These are phyloP conservation scores for Melipona beecheii DNA, from an alignment of 2,888 invertebrate species.

Conservation along the genomic window DNA sequence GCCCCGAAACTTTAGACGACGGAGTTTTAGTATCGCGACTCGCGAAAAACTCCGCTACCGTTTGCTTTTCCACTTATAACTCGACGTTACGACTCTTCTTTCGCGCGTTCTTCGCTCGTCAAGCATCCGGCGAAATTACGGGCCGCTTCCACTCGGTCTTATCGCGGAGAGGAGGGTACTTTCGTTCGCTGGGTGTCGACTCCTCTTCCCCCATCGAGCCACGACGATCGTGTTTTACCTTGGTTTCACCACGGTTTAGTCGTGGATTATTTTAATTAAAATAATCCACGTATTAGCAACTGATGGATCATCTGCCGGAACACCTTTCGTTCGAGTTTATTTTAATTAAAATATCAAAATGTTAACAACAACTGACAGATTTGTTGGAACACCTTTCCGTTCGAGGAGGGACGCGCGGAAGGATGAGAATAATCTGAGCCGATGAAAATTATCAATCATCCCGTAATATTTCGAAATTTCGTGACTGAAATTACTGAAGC, in stretches of 20 bases:
- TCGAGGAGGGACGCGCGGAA: not conserved
- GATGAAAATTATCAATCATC: not conserved
- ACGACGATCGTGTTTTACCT: not conserved
- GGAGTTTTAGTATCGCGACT: conserved; percentile 51
- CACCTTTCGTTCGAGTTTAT: too few species aligned
- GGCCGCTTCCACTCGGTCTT: not conserved
- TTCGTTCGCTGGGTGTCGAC: conserved; percentile 1
- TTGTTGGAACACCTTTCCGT: too few species aligned
- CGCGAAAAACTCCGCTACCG: not conserved
- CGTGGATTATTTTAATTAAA: too few species aligned
- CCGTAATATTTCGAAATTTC: too few species aligned
- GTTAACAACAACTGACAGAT: too few species aligned
- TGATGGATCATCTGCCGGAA: too few species aligned
- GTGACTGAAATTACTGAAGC: not conserved
- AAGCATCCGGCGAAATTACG: conserved; percentile 1
- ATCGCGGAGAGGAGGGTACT: not conserved
- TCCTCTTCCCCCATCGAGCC: too few species aligned
- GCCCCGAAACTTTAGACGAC: conserved; percentile 38
- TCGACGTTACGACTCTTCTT: conserved; percentile 26
- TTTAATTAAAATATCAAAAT: too few species aligned
- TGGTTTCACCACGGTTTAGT: too few species aligned
- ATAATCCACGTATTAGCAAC: too few species aligned
- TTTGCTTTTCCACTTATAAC: conserved; percentile 37
- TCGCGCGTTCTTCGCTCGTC: not conserved
- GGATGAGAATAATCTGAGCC: not conserved